These are phyloP conservation scores for Porites evermanni DNA, from an alignment of 92 coral and sea anemone species.

Conservation along the genomic window DNA sequence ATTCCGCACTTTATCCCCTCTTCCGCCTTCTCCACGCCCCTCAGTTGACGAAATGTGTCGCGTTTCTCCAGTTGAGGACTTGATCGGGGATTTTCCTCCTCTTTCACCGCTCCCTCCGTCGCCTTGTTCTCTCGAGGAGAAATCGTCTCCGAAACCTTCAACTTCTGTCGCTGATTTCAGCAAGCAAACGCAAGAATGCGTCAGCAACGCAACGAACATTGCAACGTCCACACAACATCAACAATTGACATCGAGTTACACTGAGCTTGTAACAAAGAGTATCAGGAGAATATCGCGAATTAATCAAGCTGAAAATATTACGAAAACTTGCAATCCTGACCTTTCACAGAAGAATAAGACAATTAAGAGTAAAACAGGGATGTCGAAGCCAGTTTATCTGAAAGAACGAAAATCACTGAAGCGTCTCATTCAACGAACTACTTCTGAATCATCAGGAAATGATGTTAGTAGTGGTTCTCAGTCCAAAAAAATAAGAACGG, in stretches of 20 bases:
- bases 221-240: neutral
- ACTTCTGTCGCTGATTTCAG: neutral
- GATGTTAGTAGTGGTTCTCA: neutral
- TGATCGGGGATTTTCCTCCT: constrained; percentile 27
- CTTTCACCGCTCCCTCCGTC: constrained; percentile 69
- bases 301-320: neutral
- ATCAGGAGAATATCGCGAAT: neutral
- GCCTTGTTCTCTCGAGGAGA: constrained; percentile 28
- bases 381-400: neutral
- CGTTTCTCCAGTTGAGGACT: constrained; percentile 11
- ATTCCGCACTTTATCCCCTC: constrained; percentile 55
- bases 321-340: neutral
- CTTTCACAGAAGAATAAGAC: neutral
- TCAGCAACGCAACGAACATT: neutral
- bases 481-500: constrained; percentile 16
- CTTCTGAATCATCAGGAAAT: constrained; percentile 6
- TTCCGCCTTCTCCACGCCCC: constrained; percentile 65
- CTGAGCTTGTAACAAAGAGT: neutral
- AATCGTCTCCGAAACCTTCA: neutral
- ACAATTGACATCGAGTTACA: neutral
- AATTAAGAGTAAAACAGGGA: neutral
- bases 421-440: constrained; percentile 18
- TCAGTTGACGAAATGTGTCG: constrained; percentile 6
- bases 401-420: neutral
- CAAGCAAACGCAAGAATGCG: neutral